phyloP scores from a whole-genome alignment of 2,888 invertebrate genomes.

The Neria commutata region DNA sequence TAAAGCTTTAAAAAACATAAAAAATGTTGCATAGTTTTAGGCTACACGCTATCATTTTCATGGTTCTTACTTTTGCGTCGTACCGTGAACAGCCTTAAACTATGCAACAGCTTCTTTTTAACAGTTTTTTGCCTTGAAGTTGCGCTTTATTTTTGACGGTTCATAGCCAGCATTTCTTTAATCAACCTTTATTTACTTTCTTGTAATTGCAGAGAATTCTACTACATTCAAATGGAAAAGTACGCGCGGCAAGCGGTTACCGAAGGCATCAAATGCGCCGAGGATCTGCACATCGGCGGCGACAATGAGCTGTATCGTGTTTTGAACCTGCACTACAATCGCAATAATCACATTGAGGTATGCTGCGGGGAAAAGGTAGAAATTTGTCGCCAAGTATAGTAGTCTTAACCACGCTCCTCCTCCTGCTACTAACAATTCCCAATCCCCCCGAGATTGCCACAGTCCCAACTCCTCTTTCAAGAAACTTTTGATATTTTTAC shows the following conservation, averaged over 20 bases:
- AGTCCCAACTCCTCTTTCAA: no score
- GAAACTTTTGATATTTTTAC: not conserved
- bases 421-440: no score
- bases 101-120: not conserved
- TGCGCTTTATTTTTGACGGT: no score
- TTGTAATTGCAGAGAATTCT: conserved; percentile 88
- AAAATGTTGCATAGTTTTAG: no score
- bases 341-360: conserved; percentile 73
- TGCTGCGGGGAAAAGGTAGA: conserved; percentile 33
- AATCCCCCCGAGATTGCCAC: no score
- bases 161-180: no score
- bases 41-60: no score
- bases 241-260: conserved; percentile 97
- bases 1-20: no score
- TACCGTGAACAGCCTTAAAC: no score
- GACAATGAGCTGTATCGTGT: conserved; percentile 98
- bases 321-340: conserved; percentile 97
- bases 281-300: conserved; percentile 90
- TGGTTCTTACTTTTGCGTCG: not conserved
- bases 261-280: conserved; percentile 91
- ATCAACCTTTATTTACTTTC: not conserved
- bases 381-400: no score
- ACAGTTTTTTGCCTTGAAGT: not conserved
- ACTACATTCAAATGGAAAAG: conserved; percentile 99
- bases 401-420: no score